Base-by-base conservation (phyloP, 2,888 invertebrate genomes). In the Balanococcus diminutus region DNA sequence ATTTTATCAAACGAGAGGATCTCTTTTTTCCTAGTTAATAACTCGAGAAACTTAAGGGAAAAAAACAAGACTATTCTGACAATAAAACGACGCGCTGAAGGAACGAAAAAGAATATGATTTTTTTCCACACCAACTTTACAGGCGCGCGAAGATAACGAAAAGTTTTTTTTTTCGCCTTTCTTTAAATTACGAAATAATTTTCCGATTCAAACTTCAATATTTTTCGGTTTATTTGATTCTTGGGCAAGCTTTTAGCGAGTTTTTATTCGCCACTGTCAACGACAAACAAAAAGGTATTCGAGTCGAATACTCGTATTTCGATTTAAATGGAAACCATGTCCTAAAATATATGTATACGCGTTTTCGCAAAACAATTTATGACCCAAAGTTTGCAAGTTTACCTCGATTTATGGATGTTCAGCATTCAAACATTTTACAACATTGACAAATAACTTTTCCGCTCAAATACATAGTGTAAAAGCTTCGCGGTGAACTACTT, bases 341-440 rank as follows among this genome's bases (percentile, higher is more conserved):
- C 67, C 28, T 14, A 28, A 67, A 19, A 4, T 36, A 46, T 67
- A 67, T 67, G 67, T 28, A 67, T 28, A 28, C 67, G 67, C 16
- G 8, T 67, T 28, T 67, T 25, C 14, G 25, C 28, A 28, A 28
- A 67, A 67, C 67, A 67, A 67, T 67, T 67, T 67, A 67, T 67
- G 67, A 67, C 28, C 67, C 9, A 67, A 67, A 67, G 67, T 67
- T 67, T 28, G 28, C 67, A 67, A 67, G 67, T 67, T 67, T 67
- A 67, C 28, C 67, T 67, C 67, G 67, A 67, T 67, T 67, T 67
- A 67, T 67, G 67, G 67, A 67, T 67, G 67, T 67, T 67, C 67
- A 67, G 31, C 67, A 67, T 67, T 67, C 67, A 67, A 67, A 67
- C 67, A 67, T 67, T 67, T 67, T 67, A 67, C 67, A 31, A 67